Evolutionary conservation across 2,888 invertebrate genomes (phyloP).

Genomic region (Ophonus ardosiacus): DNA sequence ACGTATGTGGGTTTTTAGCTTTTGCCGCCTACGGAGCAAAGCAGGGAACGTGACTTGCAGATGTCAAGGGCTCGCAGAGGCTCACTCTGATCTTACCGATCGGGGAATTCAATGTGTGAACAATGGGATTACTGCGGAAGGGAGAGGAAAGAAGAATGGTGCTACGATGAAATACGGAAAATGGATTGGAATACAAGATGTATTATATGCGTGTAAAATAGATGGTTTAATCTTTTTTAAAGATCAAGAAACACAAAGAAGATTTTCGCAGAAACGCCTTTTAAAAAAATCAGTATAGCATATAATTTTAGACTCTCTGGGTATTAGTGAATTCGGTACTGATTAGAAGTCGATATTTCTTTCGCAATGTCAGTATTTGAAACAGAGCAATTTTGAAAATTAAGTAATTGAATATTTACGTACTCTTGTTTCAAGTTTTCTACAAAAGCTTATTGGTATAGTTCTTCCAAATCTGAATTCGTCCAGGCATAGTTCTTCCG

Average conservation of each 20-base stretch:
- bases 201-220: neutral
- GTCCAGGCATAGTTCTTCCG: too few relatives aligned
- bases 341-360: too few relatives aligned
- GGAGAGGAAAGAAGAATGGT: neutral
- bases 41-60: constrained; percentile 39
- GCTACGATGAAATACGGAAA: neutral
- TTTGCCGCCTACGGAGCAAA: neutral
- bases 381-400: too few relatives aligned
- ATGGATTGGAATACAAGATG: neutral
- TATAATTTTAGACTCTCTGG: too few relatives aligned
- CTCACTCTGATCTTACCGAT: constrained; percentile 23
- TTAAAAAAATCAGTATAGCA: too few relatives aligned
- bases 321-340: too few relatives aligned
- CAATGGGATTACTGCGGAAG: neutral
- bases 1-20: constrained; percentile 47
- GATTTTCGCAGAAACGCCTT: too few relatives aligned
- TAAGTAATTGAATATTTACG: too few relatives aligned
- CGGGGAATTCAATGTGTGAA: neutral
- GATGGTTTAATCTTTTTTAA: neutral
- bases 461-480: too few relatives aligned
- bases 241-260: neutral
- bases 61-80: constrained; percentile 6
- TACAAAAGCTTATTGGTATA: too few relatives aligned
- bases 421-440: too few relatives aligned
- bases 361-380: too few relatives aligned